A percentile compares a stretch with the other conserved stretches of the same genome.
phyloP scores from a whole-genome alignment of 1,140 invertebrate species.

The Bombus superbus region DNA sequence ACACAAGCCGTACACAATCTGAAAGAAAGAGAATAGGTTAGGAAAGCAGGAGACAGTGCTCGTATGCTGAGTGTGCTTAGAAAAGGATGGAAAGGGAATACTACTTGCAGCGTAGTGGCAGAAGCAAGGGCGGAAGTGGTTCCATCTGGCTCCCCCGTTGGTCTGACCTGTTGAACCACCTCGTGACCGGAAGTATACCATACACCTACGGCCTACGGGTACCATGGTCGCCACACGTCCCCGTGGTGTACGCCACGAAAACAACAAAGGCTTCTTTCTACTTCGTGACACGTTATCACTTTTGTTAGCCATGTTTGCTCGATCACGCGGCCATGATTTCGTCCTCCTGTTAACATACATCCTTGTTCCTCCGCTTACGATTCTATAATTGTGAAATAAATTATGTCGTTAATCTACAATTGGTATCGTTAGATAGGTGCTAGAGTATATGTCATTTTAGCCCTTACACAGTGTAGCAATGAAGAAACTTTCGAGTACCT shows the following conservation, averaged over 20 bases:
- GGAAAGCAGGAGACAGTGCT: constrained; percentile 3
- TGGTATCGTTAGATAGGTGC: background rate
- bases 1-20: background rate
- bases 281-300: constrained; percentile 73
- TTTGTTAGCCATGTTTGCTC: constrained; percentile 64
- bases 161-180: constrained; percentile 83
- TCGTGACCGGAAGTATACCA: constrained; percentile 82
- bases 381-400: background rate
- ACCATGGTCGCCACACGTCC: constrained; percentile 60
- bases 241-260: constrained; percentile 61
- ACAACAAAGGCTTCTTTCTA: constrained; percentile 79
- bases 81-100: constrained; percentile 30
- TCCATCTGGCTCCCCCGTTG: constrained; percentile 81
- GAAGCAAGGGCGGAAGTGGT: constrained; percentile 79
- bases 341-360: background rate
- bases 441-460: background rate
- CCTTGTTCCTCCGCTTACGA: background rate
- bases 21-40: background rate
- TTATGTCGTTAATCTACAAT: background rate
- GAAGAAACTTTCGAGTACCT: background rate
- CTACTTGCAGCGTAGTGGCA: constrained; percentile 48
- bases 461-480: background rate
- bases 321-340: constrained; percentile 65
- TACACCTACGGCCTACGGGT: constrained; percentile 77
- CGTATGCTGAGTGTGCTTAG: background rate